These are phyloP conservation scores for Heliothis peltigera DNA, from an alignment of 2,888 invertebrate genomes.

Conservation along the genomic window DNA sequence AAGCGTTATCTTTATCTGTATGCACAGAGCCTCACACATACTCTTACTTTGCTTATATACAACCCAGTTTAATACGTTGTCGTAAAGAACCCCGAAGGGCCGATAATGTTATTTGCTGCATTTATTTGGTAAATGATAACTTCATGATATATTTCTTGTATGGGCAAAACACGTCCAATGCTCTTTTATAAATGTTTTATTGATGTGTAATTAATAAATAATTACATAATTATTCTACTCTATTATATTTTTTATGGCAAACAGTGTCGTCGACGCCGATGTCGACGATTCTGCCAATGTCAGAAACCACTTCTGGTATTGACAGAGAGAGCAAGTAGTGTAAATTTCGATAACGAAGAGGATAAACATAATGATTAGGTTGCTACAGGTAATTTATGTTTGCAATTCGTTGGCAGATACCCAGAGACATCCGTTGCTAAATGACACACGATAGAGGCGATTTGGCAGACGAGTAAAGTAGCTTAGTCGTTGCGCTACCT, in stretches of 20 bases:
- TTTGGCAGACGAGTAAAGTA: constrained; percentile 71
- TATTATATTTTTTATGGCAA: too few relatives aligned
- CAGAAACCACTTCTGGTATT: too few relatives aligned
- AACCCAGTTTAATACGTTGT: constrained; percentile 6
- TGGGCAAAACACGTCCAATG: too few relatives aligned
- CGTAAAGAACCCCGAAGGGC: neutral
- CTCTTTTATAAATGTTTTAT: neutral
- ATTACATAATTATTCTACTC: too few relatives aligned
- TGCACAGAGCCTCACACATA: constrained; percentile 63
- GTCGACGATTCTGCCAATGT: too few relatives aligned
- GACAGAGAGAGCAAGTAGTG: too few relatives aligned
- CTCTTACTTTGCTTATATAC: constrained; percentile 38
- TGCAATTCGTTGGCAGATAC: constrained; percentile 69
- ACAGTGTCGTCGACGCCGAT: too few relatives aligned
- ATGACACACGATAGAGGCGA: constrained; percentile 71
- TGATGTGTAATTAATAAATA: too few relatives aligned
- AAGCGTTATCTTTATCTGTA: constrained; percentile 74
- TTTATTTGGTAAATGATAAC: neutral
- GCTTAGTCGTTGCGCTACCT: constrained; percentile 65
- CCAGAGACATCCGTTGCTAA: constrained; percentile 72
- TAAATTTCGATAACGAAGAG: too few relatives aligned
- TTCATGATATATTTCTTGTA: neutral
- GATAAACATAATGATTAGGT: constrained; percentile 67
- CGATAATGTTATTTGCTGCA: neutral
- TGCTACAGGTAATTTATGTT: constrained; percentile 66